These are phyloP conservation scores for Panzeria rudis DNA, from an alignment of 2,888 invertebrate species.

Conservation along the genomic window DNA sequence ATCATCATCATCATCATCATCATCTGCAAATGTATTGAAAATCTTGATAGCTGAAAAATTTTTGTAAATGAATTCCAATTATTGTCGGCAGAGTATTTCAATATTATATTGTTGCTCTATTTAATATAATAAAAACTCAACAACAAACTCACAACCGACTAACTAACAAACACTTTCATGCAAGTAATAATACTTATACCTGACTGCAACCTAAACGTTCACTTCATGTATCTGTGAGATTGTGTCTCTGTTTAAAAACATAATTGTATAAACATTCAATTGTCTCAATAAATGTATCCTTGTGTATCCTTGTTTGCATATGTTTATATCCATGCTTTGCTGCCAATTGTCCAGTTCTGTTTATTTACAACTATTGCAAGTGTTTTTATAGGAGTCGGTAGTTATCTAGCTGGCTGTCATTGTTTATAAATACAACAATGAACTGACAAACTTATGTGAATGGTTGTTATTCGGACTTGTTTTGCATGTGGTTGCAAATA, in stretches of 20 bases:
- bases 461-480: slow-evolving; percentile 45
- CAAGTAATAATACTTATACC: not conserved
- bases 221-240: not conserved
- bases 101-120: slow-evolving; percentile 43
- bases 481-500: slow-evolving; percentile 62
- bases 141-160: not conserved
- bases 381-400: not conserved
- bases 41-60: slow-evolving; percentile 39
- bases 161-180: not conserved
- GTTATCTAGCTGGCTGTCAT: not conserved
- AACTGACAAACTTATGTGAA: slow-evolving; percentile 5
- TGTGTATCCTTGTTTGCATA: not conserved
- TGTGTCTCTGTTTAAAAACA: not conserved
- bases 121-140: not conserved
- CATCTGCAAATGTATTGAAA: slow-evolving; percentile 5
- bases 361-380: slow-evolving; percentile 56
- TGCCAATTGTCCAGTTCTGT: slow-evolving; percentile 58
- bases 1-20: too few relatives aligned
- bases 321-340: slow-evolving; percentile 37
- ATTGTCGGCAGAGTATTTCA: slow-evolving; percentile 63
- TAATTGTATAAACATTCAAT: slow-evolving; percentile 39
- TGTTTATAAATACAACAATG: slow-evolving; percentile 20
- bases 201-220: slow-evolving; percentile 33
- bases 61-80: slow-evolving; percentile 66
- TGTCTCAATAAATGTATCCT: slow-evolving; percentile 9